Percentiles rank a stretch among this genome's conserved stretches.
These are phyloP conservation scores for Cebus imitator DNA, from an alignment of 2,113 vertebrate species.

Conservation along the genomic window DNA sequence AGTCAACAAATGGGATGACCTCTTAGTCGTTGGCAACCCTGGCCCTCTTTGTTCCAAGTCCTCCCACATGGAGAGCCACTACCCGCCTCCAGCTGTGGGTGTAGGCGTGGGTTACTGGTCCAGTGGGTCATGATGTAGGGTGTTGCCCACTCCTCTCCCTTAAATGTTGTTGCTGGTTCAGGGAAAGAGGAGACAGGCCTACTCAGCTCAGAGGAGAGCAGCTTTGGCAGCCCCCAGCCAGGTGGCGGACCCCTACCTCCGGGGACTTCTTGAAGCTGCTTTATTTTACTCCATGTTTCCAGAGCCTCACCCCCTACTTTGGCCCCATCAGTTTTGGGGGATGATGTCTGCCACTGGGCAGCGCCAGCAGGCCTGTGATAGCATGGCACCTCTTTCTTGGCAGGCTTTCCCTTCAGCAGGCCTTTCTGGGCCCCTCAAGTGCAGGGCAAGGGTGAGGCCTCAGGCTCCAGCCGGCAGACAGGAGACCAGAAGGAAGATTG, in stretches of 20 bases:
- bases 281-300: not conserved
- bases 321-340: not conserved
- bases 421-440: constrained; percentile 60
- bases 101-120: not conserved
- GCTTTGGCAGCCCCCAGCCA: too few species aligned
- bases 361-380: accelerated
- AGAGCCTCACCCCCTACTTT: not conserved
- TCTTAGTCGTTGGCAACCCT: not conserved
- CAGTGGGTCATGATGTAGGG: too few species aligned
- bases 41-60: not conserved
- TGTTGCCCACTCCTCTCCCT: not conserved
- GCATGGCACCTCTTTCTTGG: not conserved
- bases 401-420: constrained; percentile 65
- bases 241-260: not conserved
- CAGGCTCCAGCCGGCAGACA: not conserved
- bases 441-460: constrained; percentile 23
- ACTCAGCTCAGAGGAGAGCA: not conserved
- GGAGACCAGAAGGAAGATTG: constrained; percentile 5
- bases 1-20: not conserved
- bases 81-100: not conserved
- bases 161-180: not conserved
- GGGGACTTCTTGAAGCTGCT: not conserved
- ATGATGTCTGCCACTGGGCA: not conserved
- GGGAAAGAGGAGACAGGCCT: not conserved
- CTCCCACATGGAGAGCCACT: not conserved